Conservation (phyloP, 1,140 invertebrate genomes). For the Drosophila nikananu region DNA sequence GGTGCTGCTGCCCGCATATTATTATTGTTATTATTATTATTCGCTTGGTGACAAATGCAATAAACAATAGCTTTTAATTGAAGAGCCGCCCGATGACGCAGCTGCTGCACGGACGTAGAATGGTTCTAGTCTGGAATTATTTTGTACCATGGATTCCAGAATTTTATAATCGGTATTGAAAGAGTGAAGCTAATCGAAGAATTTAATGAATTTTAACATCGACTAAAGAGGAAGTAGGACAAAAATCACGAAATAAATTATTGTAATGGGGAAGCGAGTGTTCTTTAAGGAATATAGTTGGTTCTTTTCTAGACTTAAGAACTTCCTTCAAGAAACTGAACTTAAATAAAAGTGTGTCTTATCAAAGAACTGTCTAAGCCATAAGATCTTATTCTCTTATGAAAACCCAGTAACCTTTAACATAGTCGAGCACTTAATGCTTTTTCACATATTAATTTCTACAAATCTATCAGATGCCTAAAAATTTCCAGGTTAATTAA, state of each 20-base stretch:
- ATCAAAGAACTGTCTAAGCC: too few species aligned
- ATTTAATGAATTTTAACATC: not conserved
- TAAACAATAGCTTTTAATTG: slow-evolving; percentile 77
- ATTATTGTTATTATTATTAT: slow-evolving; percentile 10
- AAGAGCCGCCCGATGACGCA: slow-evolving; percentile 40
- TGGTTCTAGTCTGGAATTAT: slow-evolving; percentile 5
- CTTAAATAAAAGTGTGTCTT: not conserved
- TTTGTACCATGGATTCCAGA: slow-evolving; percentile 1
- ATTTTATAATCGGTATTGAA: not conserved
- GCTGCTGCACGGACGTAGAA: slow-evolving; percentile 30
- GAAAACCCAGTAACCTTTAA: not conserved
- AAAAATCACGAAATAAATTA: too few species aligned
- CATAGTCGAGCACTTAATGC: not conserved
- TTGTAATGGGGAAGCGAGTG: too few species aligned
- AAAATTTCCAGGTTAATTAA: not conserved
- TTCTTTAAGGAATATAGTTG: not conserved
- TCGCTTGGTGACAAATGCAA: slow-evolving; percentile 69
- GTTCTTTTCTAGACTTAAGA: not conserved
- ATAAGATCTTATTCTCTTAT: too few species aligned
- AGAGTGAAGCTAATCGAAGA: slow-evolving; percentile 7
- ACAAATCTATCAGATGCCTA: not conserved
- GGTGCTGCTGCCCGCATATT: slow-evolving; percentile 53
- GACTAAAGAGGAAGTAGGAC: not conserved
- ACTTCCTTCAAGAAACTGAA: not conserved
- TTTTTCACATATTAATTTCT: not conserved